Evolutionary conservation across 2,113 vertebrate genomes (phyloP), one percentile per base, ranked within the genome.

Genomic region (Taxidea taxus): DNA sequence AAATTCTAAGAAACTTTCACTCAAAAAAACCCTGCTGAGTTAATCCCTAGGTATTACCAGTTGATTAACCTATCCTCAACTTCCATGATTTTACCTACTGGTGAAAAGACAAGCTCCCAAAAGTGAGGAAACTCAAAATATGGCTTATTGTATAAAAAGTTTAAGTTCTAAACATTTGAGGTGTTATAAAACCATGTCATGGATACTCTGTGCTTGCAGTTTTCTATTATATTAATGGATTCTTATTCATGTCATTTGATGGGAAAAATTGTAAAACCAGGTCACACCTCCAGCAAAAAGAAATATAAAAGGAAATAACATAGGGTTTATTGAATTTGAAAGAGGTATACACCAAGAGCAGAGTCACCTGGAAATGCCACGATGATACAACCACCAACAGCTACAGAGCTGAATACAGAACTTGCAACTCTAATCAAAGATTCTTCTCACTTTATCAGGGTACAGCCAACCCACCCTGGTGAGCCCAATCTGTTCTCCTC

Each of bases 1-100:
- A 91, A 96, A 62, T 31, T 93, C 47, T 15, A 92, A 89, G 92
- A 90, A 96, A 87, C 0, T 93, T 97, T 83, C 47, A 54, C 51
- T 85, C 1, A 39, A 47, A 91, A 92, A 91, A 85, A n/a, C 62
- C n/a, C n/a, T 96, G 83, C 47, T 94, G 83, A 94, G 15, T 80
- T 94, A 88, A 83, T 86, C 62, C 51, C 39, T 94, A 95, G 47
- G 56, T 92, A 78, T 10, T 47, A 7, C 8, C 86, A 96, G 54
- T 68, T 94, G 54, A 62, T 68, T 84, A 58, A 39, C 12, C 60
- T 74, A 72, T 87, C 34, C 25, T 49, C 87, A 90, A 47, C 21
- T 83, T 90, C 96, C 77, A 78, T 15, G 21, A 91, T 34, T 23
- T 78, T 88, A 34, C 47, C 39, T 80, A 44, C 47, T 95, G 34